Base-by-base conservation (phyloP, 92 coral and sea anemone genomes). In the Ricordea florida region DNA sequence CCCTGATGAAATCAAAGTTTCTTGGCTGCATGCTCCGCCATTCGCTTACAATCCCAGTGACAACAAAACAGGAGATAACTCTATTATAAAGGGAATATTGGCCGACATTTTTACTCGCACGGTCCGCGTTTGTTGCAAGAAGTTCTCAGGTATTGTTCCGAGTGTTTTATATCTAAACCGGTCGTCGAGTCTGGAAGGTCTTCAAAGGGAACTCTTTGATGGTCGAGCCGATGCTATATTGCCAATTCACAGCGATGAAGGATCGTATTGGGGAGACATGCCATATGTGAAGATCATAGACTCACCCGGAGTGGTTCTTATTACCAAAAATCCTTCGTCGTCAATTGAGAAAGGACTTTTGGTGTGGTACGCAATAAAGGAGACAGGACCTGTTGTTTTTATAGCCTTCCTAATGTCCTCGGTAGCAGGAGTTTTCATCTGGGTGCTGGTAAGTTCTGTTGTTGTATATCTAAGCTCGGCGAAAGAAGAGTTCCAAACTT, bases 391-490 rank as follows among this genome's bases (percentile, higher is more conserved):
- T 10, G 64, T 57, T 5, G 44, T 57, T 9, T 57, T 57, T 3
- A 33, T 57, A 10, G 64, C 64, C 8, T 33, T 57, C 17, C 10
- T 57, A 10, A 33, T 57, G 64, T 57, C 64, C 1, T 57, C 64
- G 23, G 44, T 57, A 16, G 64, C 64, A n/a, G 64, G 64, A 18
- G 64, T 57, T 10, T 0, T 57, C 21, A 57, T 57, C 20, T 57
- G 64, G 64, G 64, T 18, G 10, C 13, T 57, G 64, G 64, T 57
- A 17, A 32, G 64, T 57, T n/a, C n/a, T n/a, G n/a, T n/a, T n/a
- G n/a, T n/a, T n/a, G n/a, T n/a, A n/a, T n/a, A n/a, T n/a, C n/a
- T n/a, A n/a, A n/a, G n/a, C n/a, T n/a, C n/a, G n/a, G n/a, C n/a
- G n/a, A n/a, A n/a, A n/a, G n/a, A n/a, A n/a, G n/a, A n/a, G n/a